Evolutionary conservation across 2,888 invertebrate species (phyloP).

Genomic region (Yponomeuta cagnagella): DNA sequence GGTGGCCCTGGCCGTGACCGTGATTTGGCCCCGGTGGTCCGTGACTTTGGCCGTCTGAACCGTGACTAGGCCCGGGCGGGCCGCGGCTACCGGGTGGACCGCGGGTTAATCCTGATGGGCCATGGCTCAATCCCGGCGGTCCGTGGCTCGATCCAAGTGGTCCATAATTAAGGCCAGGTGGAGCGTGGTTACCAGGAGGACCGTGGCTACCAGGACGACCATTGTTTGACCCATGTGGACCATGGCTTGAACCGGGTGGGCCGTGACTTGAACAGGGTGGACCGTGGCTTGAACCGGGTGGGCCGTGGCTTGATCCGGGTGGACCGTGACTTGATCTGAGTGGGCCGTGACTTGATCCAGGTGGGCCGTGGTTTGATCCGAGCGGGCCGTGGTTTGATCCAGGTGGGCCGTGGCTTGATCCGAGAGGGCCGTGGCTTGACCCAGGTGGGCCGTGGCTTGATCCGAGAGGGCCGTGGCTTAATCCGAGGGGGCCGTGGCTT

Average conservation of each 20-base stretch:
- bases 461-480: background rate
- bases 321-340: constrained; percentile 12
- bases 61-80: background rate
- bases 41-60: constrained; percentile 13
- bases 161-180: constrained; percentile 13
- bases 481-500: background rate
- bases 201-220: constrained; percentile 26
- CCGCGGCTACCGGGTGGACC: constrained; percentile 16
- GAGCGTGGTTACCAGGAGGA: constrained; percentile 15
- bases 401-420: constrained; percentile 15
- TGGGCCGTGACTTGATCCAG: constrained; percentile 14
- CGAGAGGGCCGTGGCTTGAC: constrained; percentile 32
- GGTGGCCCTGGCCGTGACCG: constrained; percentile 17
- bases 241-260: background rate
- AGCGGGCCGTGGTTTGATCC: constrained; percentile 29
- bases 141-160: constrained; percentile 14
- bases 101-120: constrained; percentile 20
- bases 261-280: background rate
- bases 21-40: constrained; percentile 11
- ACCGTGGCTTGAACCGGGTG: background rate
- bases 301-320: constrained; percentile 6
- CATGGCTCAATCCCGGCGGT: constrained; percentile 16
- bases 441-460: background rate
- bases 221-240: constrained; percentile 30
- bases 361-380: constrained; percentile 8